Conservation (phyloP, 2,888 invertebrate species). For the Latheticus oryzae region DNA sequence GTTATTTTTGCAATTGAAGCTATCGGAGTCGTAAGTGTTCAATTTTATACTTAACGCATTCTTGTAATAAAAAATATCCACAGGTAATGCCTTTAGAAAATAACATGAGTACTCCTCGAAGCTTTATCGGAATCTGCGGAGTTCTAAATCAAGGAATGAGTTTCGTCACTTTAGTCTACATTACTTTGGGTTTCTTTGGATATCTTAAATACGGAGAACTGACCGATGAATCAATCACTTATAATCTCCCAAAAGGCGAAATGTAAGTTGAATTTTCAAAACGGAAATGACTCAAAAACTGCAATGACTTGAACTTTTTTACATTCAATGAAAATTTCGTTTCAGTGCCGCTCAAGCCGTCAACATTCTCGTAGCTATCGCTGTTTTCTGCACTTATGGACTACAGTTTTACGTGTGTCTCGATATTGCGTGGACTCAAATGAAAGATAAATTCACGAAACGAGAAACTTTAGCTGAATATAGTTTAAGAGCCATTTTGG, state of each 20-base stretch:
- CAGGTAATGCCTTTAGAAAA: constrained; percentile 94
- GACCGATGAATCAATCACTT: constrained; percentile 83
- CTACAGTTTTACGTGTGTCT: constrained; percentile 97
- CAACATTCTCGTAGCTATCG: constrained; percentile 85
- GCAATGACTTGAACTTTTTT: neutral
- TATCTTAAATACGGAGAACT: constrained; percentile 82
- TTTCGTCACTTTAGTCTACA: constrained; percentile 88
- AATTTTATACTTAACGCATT: too few species aligned
- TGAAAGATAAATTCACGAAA: constrained; percentile 75
- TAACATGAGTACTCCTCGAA: constrained; percentile 87
- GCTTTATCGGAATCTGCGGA: constrained; percentile 84
- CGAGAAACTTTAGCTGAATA: constrained; percentile 80
- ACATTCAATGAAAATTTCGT: constrained; percentile 53
- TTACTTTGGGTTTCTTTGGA: constrained; percentile 91
- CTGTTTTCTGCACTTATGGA: constrained; percentile 95
- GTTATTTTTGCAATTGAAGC: constrained; percentile 99
- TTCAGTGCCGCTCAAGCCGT: constrained; percentile 86
- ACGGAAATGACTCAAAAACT: neutral
- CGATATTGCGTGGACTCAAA: constrained; percentile 88
- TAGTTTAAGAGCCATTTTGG: constrained; percentile 75
- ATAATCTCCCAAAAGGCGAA: constrained; percentile 78
- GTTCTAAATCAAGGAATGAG: constrained; percentile 93
- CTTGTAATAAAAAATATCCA: too few species aligned
- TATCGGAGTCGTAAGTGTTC: constrained; percentile 77
- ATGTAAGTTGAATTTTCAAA: constrained; percentile 68